Conservation (phyloP, 2,797 vertebrate species). For the Siniperca undulata region DNA sequence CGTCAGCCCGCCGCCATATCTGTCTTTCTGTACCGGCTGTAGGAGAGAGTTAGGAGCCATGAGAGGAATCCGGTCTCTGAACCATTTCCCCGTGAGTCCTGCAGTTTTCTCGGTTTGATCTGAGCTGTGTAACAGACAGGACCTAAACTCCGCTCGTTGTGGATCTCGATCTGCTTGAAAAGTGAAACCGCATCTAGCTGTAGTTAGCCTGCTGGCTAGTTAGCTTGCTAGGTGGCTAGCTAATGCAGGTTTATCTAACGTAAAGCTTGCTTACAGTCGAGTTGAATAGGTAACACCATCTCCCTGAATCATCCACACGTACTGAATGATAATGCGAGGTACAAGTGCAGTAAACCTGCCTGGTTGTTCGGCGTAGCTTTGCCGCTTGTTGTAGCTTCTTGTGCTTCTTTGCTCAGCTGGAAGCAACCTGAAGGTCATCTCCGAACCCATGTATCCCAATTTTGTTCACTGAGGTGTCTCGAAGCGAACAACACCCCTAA, state of each 20-base stretch:
- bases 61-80: slow-evolving; percentile 80
- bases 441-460: neutral
- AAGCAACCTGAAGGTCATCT: slow-evolving; percentile 75
- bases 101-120: neutral
- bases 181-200: neutral
- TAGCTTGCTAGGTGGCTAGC: slow-evolving; percentile 45
- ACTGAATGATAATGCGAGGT: accelerated
- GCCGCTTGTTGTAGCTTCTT: neutral
- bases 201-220: slow-evolving; percentile 56
- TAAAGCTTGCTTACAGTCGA: neutral
- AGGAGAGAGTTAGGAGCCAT: slow-evolving; percentile 76
- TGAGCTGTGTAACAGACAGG: neutral
- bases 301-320: neutral
- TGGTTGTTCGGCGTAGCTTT: accelerated
- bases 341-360: accelerated
- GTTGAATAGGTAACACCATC: neutral
- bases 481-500: accelerated
- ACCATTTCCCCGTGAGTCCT: slow-evolving; percentile 79
- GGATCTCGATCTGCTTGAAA: neutral
- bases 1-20: slow-evolving; percentile 67
- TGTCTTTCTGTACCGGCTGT: slow-evolving; percentile 65
- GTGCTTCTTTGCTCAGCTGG: neutral
- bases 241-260: neutral
- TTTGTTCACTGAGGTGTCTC: neutral
- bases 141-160: too few relatives aligned